phyloP scores from a whole-genome alignment of 1,140 invertebrate genomes.

The Battus philenor region DNA sequence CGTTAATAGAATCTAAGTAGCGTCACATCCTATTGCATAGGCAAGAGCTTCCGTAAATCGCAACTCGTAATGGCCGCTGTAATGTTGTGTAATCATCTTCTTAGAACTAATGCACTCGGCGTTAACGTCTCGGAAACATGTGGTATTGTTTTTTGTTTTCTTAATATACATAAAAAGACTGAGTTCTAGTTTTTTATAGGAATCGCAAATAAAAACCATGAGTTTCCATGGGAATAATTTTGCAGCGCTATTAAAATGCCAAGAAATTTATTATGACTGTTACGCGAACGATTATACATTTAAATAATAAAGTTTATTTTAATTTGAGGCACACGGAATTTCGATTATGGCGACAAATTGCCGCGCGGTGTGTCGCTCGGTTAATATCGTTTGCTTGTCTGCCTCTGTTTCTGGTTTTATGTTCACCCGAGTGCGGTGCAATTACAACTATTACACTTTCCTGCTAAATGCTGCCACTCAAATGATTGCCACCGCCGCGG shows the following conservation, averaged over 20 bases:
- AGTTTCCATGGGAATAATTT: background rate
- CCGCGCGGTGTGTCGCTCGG: constrained; percentile 35
- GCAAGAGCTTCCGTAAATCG: constrained; percentile 51
- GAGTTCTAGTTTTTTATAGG: constrained; percentile 4
- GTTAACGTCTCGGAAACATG: background rate
- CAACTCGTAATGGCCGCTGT: constrained; percentile 29
- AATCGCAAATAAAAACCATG: background rate
- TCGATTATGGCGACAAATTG: constrained; percentile 61
- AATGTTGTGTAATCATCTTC: constrained; percentile 24
- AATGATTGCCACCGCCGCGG: constrained; percentile 5
- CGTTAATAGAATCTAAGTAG: constrained; percentile 52
- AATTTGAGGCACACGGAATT: constrained; percentile 50
- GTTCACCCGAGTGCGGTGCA: constrained; percentile 38
- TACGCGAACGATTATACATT: constrained; percentile 32
- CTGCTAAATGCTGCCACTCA: background rate
- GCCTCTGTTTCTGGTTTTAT: constrained; percentile 27
- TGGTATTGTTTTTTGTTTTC: constrained; percentile 18
- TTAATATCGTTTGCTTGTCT: constrained; percentile 29
- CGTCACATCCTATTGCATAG: constrained; percentile 36
- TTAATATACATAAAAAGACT: constrained; percentile 17
- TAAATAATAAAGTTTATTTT: constrained; percentile 46
- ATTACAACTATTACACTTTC: constrained; percentile 2
- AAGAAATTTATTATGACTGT: background rate
- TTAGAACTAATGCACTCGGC: constrained; percentile 27
- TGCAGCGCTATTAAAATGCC: background rate